phyloP scores from a whole-genome alignment of 2,888 invertebrate genomes.

The Anagyrus pseudococci region DNA sequence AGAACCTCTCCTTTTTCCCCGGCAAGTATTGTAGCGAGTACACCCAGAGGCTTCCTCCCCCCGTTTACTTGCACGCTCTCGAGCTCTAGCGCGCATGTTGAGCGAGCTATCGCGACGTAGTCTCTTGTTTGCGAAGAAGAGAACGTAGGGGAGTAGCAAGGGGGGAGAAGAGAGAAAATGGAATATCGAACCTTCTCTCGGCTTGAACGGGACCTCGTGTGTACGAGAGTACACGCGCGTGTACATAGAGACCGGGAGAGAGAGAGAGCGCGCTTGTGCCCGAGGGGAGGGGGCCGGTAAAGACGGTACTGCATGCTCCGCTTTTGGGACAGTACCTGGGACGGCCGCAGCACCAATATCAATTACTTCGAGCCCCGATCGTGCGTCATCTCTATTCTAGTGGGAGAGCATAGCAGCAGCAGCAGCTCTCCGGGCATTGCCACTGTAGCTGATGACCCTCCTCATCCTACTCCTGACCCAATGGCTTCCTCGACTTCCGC shows the following conservation, averaged over 20 bases:
- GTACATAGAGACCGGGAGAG: too few relatives aligned
- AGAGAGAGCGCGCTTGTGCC: too few relatives aligned
- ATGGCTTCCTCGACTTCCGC: too few relatives aligned
- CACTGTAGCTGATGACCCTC: neutral
- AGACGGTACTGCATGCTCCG: constrained; percentile 12
- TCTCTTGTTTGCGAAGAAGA: constrained; percentile 18
- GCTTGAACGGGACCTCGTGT: neutral
- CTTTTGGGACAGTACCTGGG: constrained; percentile 41
- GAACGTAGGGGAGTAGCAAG: neutral
- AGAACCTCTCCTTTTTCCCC: neutral
- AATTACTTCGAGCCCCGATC: constrained; percentile 49
- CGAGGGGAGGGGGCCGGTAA: neutral
- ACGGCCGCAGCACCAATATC: constrained; percentile 51
- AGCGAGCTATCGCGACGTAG: neutral
- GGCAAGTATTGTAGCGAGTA: too few relatives aligned
- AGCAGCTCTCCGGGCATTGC: neutral
- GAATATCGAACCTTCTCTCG: constrained; percentile 45
- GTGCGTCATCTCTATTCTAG: constrained; percentile 45
- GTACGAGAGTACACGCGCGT: neutral
- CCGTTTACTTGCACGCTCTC: neutral
- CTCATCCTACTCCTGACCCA: neutral
- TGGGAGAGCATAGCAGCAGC: constrained; percentile 26
- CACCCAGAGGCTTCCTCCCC: too few relatives aligned
- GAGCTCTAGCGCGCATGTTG: neutral
- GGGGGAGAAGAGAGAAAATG: constrained; percentile 41